phyloP scores from a whole-genome alignment of 2,888 invertebrate species.

The Nomada ruficornis region DNA sequence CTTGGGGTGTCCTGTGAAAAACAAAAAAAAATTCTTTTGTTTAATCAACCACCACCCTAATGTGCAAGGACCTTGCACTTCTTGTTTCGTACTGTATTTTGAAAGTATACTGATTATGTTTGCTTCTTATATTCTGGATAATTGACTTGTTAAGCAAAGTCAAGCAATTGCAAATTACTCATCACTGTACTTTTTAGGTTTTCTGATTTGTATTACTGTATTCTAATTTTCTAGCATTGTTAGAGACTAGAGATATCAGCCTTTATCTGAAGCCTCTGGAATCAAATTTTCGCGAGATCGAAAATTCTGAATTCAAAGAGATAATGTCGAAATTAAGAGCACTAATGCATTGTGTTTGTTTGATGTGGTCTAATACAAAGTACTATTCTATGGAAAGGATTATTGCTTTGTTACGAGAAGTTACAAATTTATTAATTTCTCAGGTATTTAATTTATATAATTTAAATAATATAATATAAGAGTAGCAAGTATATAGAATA shows the following conservation, averaged over 20 bases:
- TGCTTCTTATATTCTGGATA: too few species aligned
- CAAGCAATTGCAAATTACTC: too few species aligned
- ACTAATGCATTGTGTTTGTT: constrained; percentile 91
- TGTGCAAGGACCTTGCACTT: too few species aligned
- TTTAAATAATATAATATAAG: neutral
- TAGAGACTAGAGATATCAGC: constrained; percentile 94
- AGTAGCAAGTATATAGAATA: too few species aligned
- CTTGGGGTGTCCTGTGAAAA: too few species aligned
- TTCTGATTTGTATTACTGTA: neutral
- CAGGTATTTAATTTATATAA: constrained; percentile 83
- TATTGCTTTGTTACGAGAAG: constrained; percentile 90
- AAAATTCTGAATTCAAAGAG: constrained; percentile 89
- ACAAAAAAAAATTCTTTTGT: too few species aligned
- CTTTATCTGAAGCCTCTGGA: constrained; percentile 91
- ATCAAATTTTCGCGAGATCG: constrained; percentile 89
- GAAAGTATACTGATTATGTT: too few species aligned
- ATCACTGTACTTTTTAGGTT: neutral
- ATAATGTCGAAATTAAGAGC: constrained; percentile 87
- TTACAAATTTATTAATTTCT: constrained; percentile 92
- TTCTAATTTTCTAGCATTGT: constrained; percentile 86
- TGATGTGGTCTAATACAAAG: constrained; percentile 94
- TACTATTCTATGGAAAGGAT: constrained; percentile 88
- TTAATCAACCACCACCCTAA: too few species aligned
- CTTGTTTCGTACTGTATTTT: too few species aligned
- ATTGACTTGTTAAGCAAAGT: too few species aligned